A percentile compares a stretch with the other conserved stretches of the same genome.
Conservation (phyloP, 64 coral and sea anemone species). For the Pachyseris speciosa region DNA sequence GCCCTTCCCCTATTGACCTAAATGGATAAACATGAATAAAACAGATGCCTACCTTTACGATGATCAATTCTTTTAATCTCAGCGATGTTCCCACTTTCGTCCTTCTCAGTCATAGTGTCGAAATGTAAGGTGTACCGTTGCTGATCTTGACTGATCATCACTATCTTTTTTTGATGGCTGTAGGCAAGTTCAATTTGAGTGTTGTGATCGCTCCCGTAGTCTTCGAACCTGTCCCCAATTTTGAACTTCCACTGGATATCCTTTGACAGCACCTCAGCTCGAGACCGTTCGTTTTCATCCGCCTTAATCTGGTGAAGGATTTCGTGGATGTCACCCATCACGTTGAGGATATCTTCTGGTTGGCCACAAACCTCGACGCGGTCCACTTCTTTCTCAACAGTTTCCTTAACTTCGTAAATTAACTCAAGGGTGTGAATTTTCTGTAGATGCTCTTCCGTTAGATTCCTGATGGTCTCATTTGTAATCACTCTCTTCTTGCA, state of each 20-base stretch:
- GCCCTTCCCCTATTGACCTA: no score
- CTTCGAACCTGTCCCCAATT: background rate
- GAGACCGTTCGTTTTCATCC: background rate
- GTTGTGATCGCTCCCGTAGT: constrained; percentile 17
- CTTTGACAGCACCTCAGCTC: constrained; percentile 45
- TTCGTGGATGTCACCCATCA: constrained; percentile 28
- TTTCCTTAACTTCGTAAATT: background rate
- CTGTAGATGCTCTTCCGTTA: constrained; percentile 5
- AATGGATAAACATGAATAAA: no score
- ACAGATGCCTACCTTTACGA: no score
- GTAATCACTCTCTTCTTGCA: constrained; percentile 42
- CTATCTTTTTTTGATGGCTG: background rate
- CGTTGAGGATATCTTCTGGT: constrained; percentile 46
- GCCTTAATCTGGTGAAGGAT: constrained; percentile 17
- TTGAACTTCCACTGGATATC: no score
- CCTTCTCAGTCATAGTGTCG: background rate
- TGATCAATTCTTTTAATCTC: no score
- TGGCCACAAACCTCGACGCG: constrained; percentile 45
- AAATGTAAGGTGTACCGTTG: background rate
- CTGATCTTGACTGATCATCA: background rate
- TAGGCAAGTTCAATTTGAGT: constrained; percentile 52
- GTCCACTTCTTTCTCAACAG: background rate
- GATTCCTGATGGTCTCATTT: constrained; percentile 22
- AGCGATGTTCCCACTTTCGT: no score
- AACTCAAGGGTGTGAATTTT: constrained; percentile 17